A percentile compares a stretch with the other conserved stretches of the same genome.
These are phyloP conservation scores for Lytechinus variegatus DNA, from an alignment of 35 echinoderm and acorn worm species.

Conservation along the genomic window DNA sequence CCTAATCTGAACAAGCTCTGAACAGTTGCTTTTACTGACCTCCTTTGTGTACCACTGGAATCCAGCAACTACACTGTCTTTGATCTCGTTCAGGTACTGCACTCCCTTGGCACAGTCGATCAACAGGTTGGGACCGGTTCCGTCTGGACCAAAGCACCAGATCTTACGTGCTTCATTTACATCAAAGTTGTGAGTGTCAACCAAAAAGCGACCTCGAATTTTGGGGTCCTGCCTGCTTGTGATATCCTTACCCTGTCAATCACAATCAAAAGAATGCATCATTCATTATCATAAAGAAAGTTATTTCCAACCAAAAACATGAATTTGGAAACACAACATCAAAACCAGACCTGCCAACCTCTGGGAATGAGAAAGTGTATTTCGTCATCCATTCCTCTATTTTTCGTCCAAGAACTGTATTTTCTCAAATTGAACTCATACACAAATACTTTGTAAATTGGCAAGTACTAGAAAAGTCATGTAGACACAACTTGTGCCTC, in stretches of 20 bases:
- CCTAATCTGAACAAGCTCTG: too few species aligned
- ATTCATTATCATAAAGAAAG: too few species aligned
- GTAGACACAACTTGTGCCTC: too few species aligned
- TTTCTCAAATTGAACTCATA: too few species aligned
- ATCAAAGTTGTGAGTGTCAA: constrained; percentile 82
- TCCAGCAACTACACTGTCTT: constrained; percentile 93
- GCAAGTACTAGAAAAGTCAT: too few species aligned
- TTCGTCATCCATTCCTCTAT: too few species aligned
- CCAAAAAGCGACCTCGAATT: constrained; percentile 68
- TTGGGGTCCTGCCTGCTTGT: constrained; percentile 69
- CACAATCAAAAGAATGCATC: background rate
- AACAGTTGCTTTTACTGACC: constrained; percentile 53
- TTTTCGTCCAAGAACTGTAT: too few species aligned
- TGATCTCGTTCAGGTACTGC: constrained; percentile 96
- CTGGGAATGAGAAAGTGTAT: too few species aligned
- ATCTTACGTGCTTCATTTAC: constrained; percentile 87
- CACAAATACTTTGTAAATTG: too few species aligned
- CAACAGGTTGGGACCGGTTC: constrained; percentile 88
- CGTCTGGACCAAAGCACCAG: constrained; percentile 94
- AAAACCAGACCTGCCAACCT: too few species aligned
- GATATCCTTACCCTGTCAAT: constrained; percentile 70
- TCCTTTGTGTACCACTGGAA: constrained; percentile 96
- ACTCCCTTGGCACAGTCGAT: constrained; percentile 92
- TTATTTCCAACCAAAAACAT: too few species aligned
- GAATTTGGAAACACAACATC: too few species aligned